Percentiles rank a stretch among this genome's conserved stretches.
These are phyloP conservation scores for Otolemur garnettii DNA, from an alignment of 2,113 vertebrate species.

Conservation along the genomic window DNA sequence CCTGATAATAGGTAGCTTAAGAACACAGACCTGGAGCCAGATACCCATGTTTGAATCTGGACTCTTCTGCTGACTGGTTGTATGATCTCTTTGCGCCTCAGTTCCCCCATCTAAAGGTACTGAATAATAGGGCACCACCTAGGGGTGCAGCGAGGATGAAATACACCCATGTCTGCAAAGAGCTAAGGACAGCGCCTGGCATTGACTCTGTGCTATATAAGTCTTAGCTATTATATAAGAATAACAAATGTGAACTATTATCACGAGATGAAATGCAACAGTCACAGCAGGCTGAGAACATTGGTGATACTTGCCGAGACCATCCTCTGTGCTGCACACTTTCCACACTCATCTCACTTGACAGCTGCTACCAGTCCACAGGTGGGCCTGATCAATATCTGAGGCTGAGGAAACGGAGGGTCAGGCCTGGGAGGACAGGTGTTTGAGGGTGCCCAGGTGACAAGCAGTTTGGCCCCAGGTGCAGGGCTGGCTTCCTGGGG, in stretches of 20 bases:
- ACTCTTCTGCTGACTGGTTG: background rate
- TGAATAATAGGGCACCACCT: background rate
- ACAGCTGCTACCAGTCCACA: background rate
- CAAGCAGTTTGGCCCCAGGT: background rate
- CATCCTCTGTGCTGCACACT: background rate
- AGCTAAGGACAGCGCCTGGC: background rate
- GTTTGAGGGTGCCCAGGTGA: background rate
- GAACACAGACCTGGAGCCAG: background rate
- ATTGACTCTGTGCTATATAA: accelerated
- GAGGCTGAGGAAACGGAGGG: background rate
- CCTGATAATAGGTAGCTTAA: background rate
- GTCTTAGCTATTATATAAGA: background rate
- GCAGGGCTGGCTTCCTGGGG: background rate
- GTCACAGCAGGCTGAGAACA: background rate
- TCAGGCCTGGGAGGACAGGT: background rate
- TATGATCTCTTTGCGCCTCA: background rate
- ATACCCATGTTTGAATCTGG: background rate
- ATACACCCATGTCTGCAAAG: background rate
- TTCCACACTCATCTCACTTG: background rate
- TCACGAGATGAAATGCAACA: accelerated
- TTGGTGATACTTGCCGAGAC: accelerated
- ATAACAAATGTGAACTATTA: background rate
- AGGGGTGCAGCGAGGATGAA: background rate
- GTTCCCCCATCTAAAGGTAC: background rate
- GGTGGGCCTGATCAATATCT: background rate